Conservation (phyloP, 1,140 invertebrate species). For the Pteromalus puparum region DNA sequence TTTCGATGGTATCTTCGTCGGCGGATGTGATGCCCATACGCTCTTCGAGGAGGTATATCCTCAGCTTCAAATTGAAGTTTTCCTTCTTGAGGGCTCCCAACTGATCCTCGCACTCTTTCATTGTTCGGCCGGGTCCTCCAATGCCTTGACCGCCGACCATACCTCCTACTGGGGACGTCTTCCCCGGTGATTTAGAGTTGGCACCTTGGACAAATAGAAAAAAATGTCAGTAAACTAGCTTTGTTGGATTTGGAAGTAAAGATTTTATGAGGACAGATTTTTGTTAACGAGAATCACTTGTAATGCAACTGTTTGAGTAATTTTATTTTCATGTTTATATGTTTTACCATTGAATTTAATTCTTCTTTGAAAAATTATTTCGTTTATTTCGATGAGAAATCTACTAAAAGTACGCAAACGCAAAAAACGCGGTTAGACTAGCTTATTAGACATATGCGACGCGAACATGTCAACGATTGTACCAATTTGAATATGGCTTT, state of each 20-base stretch:
- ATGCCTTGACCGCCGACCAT: conserved; percentile 59
- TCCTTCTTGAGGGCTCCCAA: conserved; percentile 88
- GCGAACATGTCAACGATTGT: background rate
- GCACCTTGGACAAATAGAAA: conserved; percentile 58
- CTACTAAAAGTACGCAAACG: background rate
- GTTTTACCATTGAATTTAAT: background rate
- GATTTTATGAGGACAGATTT: background rate
- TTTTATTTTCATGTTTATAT: no score
- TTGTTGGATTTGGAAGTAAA: background rate
- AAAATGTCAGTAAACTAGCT: background rate
- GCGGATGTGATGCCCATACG: conserved; percentile 80
- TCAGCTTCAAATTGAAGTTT: conserved; percentile 93
- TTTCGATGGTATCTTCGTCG: conserved; percentile 81
- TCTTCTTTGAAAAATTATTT: background rate
- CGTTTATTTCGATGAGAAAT: background rate
- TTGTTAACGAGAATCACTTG: background rate
- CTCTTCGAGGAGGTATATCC: conserved; percentile 94
- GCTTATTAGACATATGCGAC: background rate
- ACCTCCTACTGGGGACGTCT: conserved; percentile 58
- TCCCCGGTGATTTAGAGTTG: conserved; percentile 63
- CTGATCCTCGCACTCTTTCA: conserved; percentile 95
- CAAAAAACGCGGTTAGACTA: background rate
- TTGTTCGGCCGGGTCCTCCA: conserved; percentile 79
- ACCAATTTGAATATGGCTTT: background rate
- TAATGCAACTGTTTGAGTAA: no score